Base-by-base conservation (phyloP, 2,113 vertebrate species). In the Clarias macrocephalus region DNA sequence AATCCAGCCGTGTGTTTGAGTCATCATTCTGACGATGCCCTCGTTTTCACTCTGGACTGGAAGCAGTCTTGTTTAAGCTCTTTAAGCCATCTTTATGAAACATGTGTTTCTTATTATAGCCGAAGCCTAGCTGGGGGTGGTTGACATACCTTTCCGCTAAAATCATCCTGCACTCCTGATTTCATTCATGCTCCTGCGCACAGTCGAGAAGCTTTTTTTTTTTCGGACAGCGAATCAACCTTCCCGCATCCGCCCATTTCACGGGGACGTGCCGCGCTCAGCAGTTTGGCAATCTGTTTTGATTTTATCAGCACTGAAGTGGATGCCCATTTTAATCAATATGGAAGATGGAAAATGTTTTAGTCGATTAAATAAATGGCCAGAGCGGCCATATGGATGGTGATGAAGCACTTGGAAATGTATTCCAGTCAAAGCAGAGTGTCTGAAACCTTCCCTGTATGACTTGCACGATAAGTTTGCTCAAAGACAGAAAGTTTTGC, bases 311-410 rank as follows among this genome's bases (percentile, higher is more conserved):
- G 65, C 62, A 18, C 68, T 89, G 80, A 86, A 87, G 62, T 68
- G 33, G 48, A 68, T 62, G 85, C 59, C 85, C 52, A 87, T 84
- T 89, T 87, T 84, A 87, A 85, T 89, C 87, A 84, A 90, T 87
- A 86, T 48, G 6, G 63, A 83, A 87, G 73, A 88, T 86, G 86
- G 81, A 89, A 89, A 89, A 86, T 48, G 62, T 82, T 90, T 91
- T 68, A 88, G 86, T 79, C 59, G 21, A 86, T 89, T 89, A 77
- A 86, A 83, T 73, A 72, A 84, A 84, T 25, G 85, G 28, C 37
- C 72, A 52, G n/a, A 75, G 52, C 76, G 48, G 73, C 80, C 72
- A 70, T 82, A 33, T 59, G 28, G 80, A 83, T 33, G 5, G 56
- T 82, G 84, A 77, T 60, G 11, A 56, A 77, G 60, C 59, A 87